Conservation (phyloP, 2,888 invertebrate genomes). For the Ernsta delagoae region DNA sequence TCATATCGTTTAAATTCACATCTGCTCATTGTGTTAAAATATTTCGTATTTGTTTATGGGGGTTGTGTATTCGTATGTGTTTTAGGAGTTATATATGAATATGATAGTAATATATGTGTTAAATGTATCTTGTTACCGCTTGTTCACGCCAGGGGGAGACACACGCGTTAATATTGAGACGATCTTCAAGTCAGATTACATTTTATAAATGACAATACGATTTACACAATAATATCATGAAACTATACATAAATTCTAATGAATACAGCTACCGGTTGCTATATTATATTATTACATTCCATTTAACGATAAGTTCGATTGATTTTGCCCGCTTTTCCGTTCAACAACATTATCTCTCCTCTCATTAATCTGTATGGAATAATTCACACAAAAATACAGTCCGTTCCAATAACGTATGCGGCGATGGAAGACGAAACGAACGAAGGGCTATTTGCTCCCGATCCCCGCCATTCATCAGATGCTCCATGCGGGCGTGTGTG, state of each 20-base stretch:
- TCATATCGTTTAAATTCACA: too few species aligned
- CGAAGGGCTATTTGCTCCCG: constrained; percentile 27
- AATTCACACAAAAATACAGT: constrained; percentile 11
- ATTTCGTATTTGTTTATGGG: constrained; percentile 61
- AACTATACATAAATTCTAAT: too few species aligned
- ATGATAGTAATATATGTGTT: background rate
- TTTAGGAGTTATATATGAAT: background rate
- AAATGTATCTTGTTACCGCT: background rate
- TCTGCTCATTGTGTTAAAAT: too few species aligned
- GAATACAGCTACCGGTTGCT: too few species aligned
- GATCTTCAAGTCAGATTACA: background rate
- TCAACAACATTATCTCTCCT: background rate
- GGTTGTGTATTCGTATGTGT: constrained; percentile 41
- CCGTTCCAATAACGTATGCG: constrained; percentile 32
- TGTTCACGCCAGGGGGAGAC: background rate
- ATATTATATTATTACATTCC: too few species aligned
- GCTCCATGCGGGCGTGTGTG: constrained; percentile 29
- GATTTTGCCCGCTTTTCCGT: too few species aligned
- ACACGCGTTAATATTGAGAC: background rate
- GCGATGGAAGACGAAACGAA: constrained; percentile 22
- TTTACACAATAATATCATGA: too few species aligned
- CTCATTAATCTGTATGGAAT: constrained; percentile 4
- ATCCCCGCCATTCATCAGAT: constrained; percentile 30
- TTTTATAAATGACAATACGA: background rate
- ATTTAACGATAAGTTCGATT: too few species aligned